phyloP scores from a whole-genome alignment of 2,888 invertebrate species.

The Drosophila vallismaia region DNA sequence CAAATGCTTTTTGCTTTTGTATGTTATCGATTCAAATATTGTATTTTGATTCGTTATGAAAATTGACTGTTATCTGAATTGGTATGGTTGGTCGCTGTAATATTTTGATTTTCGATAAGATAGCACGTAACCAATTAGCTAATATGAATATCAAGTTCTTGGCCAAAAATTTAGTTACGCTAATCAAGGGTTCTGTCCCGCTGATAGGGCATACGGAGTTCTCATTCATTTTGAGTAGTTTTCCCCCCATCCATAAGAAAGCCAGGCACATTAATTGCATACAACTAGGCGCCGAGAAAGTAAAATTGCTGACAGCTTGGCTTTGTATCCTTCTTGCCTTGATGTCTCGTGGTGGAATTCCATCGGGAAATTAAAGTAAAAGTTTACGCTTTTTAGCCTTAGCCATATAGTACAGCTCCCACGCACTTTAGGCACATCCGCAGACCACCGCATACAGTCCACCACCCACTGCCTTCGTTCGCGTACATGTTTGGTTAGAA shows the following conservation, averaged over 20 bases:
- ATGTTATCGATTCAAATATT: background rate
- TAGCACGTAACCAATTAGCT: slow-evolving; percentile 31
- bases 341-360: slow-evolving; percentile 60
- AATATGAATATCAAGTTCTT: slow-evolving; percentile 10
- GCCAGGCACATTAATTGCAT: slow-evolving; percentile 65
- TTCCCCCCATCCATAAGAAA: slow-evolving; percentile 14
- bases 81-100: slow-evolving; percentile 15
- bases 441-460: background rate
- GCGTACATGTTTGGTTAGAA: slow-evolving; percentile 46
- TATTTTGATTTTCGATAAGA: slow-evolving; percentile 26
- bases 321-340: slow-evolving; percentile 23
- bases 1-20: background rate
- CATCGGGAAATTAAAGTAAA: slow-evolving; percentile 76
- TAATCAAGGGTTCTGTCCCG: background rate
- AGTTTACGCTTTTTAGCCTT: slow-evolving; percentile 73
- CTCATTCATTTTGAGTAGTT: slow-evolving; percentile 46
- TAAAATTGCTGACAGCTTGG: slow-evolving; percentile 61
- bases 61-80: slow-evolving; percentile 6
- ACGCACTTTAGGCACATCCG: slow-evolving; percentile 54
- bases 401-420: slow-evolving; percentile 25
- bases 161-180: slow-evolving; percentile 1
- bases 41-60: background rate
- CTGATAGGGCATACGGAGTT: slow-evolving; percentile 12
- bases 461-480: background rate
- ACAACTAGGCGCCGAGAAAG: slow-evolving; percentile 63